Evolutionary conservation across 2,888 invertebrate species (phyloP).

Genomic region (Caenorhabditis sp.): DNA sequence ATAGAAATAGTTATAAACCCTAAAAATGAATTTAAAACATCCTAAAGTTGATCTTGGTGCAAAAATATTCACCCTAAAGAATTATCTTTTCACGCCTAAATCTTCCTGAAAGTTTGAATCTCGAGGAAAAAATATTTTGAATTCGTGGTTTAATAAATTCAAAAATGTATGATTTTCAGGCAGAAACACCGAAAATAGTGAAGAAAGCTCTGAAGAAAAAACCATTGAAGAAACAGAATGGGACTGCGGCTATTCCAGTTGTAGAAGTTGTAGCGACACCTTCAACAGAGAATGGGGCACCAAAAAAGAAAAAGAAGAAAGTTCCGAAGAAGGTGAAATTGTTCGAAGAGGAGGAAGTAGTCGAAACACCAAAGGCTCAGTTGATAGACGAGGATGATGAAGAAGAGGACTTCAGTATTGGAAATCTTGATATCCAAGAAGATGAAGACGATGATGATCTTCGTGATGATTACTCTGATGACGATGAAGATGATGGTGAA

Average conservation of each 20-base stretch:
- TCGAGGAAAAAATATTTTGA: background rate
- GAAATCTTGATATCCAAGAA: slow-evolving; percentile 12
- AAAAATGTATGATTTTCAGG: background rate
- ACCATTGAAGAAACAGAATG: background rate
- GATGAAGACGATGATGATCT: slow-evolving; percentile 29
- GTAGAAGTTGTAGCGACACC: background rate
- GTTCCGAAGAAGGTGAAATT: slow-evolving; percentile 24
- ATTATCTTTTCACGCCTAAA: too few species aligned
- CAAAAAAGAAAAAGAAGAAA: slow-evolving; percentile 17
- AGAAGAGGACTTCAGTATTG: slow-evolving; percentile 17
- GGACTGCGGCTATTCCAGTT: background rate
- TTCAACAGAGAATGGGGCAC: slow-evolving; percentile 10
- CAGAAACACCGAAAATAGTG: slow-evolving; percentile 10
- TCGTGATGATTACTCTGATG: slow-evolving; percentile 40
- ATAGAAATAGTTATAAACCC: background rate
- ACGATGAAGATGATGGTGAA: slow-evolving; percentile 35
- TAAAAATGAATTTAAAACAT: background rate
- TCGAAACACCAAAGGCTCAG: background rate
- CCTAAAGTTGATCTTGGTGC: background rate
- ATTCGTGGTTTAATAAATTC: too few species aligned
- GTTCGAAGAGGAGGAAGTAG: slow-evolving; percentile 12
- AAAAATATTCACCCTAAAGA: too few species aligned
- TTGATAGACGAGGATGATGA: slow-evolving; percentile 25
- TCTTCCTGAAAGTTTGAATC: background rate
- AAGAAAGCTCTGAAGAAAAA: slow-evolving; percentile 11